Conservation (phyloP, 2,888 invertebrate genomes). For the Cheilosia variabilis region DNA sequence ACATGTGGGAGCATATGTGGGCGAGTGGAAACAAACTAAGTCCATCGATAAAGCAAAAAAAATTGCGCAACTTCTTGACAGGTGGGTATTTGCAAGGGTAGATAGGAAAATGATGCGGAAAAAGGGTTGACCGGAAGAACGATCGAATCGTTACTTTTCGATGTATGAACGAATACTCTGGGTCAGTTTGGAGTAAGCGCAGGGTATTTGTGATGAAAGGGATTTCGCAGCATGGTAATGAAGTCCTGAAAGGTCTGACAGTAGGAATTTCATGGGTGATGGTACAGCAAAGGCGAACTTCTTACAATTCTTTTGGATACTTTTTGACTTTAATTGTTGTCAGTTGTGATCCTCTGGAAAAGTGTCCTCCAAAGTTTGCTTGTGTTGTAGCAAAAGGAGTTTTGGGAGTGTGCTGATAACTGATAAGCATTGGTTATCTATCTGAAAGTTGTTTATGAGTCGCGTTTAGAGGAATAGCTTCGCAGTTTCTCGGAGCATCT, state of each 20-base stretch:
- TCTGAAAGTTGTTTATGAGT: too few species aligned
- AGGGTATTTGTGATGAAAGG: constrained; percentile 55
- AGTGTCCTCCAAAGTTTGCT: too few species aligned
- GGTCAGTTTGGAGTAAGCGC: constrained; percentile 41
- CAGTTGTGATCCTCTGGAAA: too few species aligned
- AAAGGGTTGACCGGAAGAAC: constrained; percentile 43
- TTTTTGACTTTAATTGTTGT: too few species aligned
- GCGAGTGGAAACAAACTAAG: constrained; percentile 12
- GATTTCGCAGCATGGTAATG: constrained; percentile 27
- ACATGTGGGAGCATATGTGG: constrained; percentile 34
- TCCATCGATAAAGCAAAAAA: constrained; percentile 18
- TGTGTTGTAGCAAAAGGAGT: too few species aligned
- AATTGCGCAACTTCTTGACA: constrained; percentile 43
- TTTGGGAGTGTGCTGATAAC: too few species aligned
- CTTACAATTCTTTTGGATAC: neutral
- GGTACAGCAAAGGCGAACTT: neutral
- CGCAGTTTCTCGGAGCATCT: too few species aligned
- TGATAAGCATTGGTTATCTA: too few species aligned
- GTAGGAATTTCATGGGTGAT: neutral
- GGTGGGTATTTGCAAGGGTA: constrained; percentile 16
- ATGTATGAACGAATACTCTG: constrained; percentile 1
- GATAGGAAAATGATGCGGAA: constrained; percentile 40
- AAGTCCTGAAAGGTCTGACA: constrained; percentile 16
- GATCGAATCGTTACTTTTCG: constrained; percentile 38
- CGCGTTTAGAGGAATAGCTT: too few species aligned